A percentile compares a stretch with the other conserved stretches of the same genome.
Evolutionary conservation across 2,113 vertebrate genomes (phyloP).

Genomic region (Marcusenius ussheri): DNA sequence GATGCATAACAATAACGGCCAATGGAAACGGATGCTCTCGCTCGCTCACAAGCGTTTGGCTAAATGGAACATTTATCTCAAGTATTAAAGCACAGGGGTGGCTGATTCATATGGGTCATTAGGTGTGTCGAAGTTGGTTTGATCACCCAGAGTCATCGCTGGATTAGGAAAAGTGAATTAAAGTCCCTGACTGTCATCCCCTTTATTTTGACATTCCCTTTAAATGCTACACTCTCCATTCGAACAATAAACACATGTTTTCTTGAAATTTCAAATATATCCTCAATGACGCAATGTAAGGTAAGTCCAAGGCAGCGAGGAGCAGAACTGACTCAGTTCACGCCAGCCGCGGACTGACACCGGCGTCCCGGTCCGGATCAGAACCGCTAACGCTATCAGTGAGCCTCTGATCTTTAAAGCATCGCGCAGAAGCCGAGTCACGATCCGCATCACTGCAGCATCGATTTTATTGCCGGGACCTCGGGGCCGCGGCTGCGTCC

Average conservation of each 20-base stretch:
- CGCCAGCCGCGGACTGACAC: neutral
- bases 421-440: neutral
- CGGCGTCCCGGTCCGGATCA: neutral
- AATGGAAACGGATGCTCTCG: neutral
- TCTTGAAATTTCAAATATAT: neutral
- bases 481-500: neutral
- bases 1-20: neutral
- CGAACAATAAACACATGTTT: neutral
- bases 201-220: neutral
- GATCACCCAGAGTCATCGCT: neutral
- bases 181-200: neutral
- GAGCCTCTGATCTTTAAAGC: neutral
- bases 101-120: neutral
- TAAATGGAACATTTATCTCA: neutral
- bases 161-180: neutral
- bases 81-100: neutral
- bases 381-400: neutral
- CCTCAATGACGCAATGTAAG: neutral
- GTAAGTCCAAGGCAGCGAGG: neutral
- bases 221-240: neutral
- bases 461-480: conserved; percentile 8
- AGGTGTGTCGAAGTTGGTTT: neutral
- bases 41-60: neutral
- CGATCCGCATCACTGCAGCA: neutral
- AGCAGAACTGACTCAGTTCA: neutral